Evolutionary conservation across 2,888 invertebrate species (phyloP), one percentile per base, ranked within the genome.

Genomic region (Dynastes grantii): DNA sequence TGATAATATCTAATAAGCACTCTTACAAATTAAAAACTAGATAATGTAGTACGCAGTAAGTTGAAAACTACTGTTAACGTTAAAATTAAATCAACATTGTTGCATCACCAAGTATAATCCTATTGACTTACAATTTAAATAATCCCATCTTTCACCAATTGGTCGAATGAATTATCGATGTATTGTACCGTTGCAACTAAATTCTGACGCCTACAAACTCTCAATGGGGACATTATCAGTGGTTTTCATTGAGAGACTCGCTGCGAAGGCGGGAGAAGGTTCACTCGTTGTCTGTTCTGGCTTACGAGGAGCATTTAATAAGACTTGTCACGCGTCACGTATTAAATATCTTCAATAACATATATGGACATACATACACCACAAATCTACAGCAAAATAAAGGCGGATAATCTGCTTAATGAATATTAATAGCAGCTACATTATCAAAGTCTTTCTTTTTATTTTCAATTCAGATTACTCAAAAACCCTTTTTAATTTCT

Each of bases 111-210:
- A 58, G 5, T 9, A 58, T 58, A 58, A 58, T 58, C 55, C 40
- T 65, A 65, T 65, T 16, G 40, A 40, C 37, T 65, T 16, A 65
- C 13, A 11, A 37, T 37, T 37, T 65, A 65, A 65, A 45, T 65
- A 65, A 37, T 32, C 65, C 2, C 32, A n/a, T 32, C 64, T 29
- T 32, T 37, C 40, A 37, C 16, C 40, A 13, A 37, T 65, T 16
- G 16, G n/a, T 65, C 40, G 37, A 65, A 65, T 65, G 65, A 65
- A 65, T 65, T 65, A 65, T 16, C 13, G 37, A 37, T 22, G 55
- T 58, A 37, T n/a, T 65, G 65, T 37, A 65, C 65, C n/a, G 65
- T 65, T 65, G 65, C 16, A 37, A n/a, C 40, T 32, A 65, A 65
- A 65, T 37, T 37, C 32, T 40, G 16, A 45, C 65, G 40, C 65